A percentile compares a stretch with the other conserved stretches of the same genome.
These are phyloP conservation scores for Drosophila pseudotalamancana DNA, from an alignment of 2,888 invertebrate genomes.

Conservation along the genomic window DNA sequence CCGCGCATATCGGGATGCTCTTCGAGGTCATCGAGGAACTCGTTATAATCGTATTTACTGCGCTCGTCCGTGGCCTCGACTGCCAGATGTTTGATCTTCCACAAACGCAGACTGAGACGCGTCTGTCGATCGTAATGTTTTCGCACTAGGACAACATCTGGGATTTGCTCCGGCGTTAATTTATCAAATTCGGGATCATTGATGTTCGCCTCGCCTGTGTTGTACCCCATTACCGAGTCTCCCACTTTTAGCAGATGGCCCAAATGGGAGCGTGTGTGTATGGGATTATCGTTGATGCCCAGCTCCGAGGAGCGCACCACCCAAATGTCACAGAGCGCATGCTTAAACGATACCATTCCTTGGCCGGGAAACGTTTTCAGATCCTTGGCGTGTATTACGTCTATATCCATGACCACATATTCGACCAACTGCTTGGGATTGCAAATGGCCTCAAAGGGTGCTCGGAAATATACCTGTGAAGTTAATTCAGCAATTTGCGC, in stretches of 20 bases:
- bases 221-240: slow-evolving; percentile 96
- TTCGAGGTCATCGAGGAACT: slow-evolving; percentile 98
- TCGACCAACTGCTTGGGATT: slow-evolving; percentile 95
- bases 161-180: slow-evolving; percentile 88
- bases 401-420: slow-evolving; percentile 97
- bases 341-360: slow-evolving; percentile 93
- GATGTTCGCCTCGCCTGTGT: slow-evolving; percentile 94
- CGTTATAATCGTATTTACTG: slow-evolving; percentile 92
- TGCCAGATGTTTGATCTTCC: slow-evolving; percentile 96
- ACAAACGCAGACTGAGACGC: slow-evolving; percentile 90
- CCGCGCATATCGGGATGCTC: slow-evolving; percentile 96
- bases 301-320: slow-evolving; percentile 94
- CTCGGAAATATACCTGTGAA: slow-evolving; percentile 92
- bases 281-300: slow-evolving; percentile 91
- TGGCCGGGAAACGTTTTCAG: slow-evolving; percentile 93
- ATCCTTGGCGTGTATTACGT: slow-evolving; percentile 87
- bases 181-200: slow-evolving; percentile 96
- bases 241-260: slow-evolving; percentile 97
- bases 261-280: slow-evolving; percentile 96
- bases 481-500: slow-evolving; percentile 96
- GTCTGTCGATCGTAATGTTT: slow-evolving; percentile 92
- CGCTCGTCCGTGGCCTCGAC: slow-evolving; percentile 88
- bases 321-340: slow-evolving; percentile 97
- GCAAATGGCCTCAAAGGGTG: slow-evolving; percentile 94
- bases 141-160: slow-evolving; percentile 97